Conservation (phyloP, 1,140 invertebrate species). For the Leguminivora glycinivorella region DNA sequence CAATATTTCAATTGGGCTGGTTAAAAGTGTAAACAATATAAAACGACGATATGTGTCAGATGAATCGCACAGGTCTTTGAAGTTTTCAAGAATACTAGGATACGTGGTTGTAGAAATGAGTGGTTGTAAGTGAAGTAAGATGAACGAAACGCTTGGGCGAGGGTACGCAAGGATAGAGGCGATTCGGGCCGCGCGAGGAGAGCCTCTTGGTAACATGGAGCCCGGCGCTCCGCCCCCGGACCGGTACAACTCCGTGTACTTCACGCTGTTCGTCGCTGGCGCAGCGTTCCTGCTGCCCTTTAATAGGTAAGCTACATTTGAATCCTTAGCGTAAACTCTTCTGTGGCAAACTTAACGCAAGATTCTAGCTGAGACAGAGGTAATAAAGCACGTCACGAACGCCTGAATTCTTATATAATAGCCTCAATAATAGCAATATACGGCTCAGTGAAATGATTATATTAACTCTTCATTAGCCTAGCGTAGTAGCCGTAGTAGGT, state of each 20-base stretch:
- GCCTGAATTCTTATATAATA: no score
- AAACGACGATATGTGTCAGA: not conserved
- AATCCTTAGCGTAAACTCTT: not conserved
- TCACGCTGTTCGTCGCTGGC: constrained; percentile 90
- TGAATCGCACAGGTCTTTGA: not conserved
- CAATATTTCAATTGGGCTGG: not conserved
- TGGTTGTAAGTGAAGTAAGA: constrained; percentile 53
- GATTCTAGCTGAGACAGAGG: no score
- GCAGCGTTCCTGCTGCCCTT: constrained; percentile 94
- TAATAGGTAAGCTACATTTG: constrained; percentile 84
- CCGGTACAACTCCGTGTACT: constrained; percentile 87
- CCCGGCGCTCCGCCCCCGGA: constrained; percentile 83
- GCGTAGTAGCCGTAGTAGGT: no score
- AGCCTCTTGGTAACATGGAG: constrained; percentile 62
- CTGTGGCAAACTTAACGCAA: no score
- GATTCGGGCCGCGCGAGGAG: constrained; percentile 60
- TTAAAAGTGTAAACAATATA: constrained; percentile 3
- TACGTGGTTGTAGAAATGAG: constrained; percentile 21
- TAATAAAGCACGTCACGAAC: not conserved
- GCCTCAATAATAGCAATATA: no score
- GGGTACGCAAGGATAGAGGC: constrained; percentile 82
- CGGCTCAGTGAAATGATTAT: no score
- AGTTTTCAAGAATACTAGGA: not conserved
- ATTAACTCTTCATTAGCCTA: no score
- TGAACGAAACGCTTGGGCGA: constrained; percentile 84